phyloP scores from a whole-genome alignment of 2,888 invertebrate genomes.

The Tortricodes alternella region DNA sequence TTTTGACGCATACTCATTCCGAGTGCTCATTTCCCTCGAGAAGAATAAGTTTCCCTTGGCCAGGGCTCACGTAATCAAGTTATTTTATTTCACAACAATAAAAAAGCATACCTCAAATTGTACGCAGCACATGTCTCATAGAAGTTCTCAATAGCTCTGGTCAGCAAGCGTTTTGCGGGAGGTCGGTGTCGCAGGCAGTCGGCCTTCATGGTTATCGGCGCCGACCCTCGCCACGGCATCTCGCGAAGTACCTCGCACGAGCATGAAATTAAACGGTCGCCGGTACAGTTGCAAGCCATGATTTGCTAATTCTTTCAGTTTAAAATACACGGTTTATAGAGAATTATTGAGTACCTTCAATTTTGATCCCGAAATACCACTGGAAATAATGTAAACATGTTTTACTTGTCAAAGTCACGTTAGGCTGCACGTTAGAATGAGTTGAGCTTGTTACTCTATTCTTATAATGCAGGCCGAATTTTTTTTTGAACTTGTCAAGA shows the following conservation, averaged over 20 bases:
- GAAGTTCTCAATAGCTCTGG: constrained; percentile 34
- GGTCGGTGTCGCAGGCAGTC: background rate
- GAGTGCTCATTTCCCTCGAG: too few species aligned
- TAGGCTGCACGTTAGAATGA: too few species aligned
- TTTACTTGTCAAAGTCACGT: background rate
- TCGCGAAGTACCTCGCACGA: background rate
- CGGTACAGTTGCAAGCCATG: background rate
- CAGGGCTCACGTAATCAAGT: too few species aligned
- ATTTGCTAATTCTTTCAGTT: background rate
- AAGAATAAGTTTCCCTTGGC: too few species aligned
- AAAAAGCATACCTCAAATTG: constrained; percentile 47
- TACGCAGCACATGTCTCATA: constrained; percentile 53
- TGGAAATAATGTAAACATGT: background rate
- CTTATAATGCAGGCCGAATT: background rate
- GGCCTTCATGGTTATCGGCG: background rate
- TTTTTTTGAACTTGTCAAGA: background rate
- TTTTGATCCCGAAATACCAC: constrained; percentile 29
- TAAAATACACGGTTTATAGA: background rate
- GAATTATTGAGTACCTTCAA: constrained; percentile 14
- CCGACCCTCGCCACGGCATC: background rate
- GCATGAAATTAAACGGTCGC: background rate
- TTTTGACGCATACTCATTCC: too few species aligned
- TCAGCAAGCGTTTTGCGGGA: constrained; percentile 2
- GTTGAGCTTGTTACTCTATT: background rate
- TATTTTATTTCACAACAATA: background rate